phyloP scores from a whole-genome alignment of 2,888 invertebrate genomes.

The Lepidonotus clava region DNA sequence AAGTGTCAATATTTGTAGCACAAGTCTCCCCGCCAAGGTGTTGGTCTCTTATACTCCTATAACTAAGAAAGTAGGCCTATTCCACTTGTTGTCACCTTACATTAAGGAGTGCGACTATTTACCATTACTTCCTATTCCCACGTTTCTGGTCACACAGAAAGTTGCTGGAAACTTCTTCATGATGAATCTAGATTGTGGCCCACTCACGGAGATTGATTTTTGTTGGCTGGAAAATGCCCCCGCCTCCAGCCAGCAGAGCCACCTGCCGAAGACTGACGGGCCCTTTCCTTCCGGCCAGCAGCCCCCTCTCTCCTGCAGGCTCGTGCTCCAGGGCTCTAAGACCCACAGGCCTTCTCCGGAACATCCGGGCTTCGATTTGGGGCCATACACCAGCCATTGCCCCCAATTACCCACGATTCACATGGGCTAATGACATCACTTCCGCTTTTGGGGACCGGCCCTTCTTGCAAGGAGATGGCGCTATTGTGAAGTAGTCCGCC shows the following conservation, averaged over 20 bases:
- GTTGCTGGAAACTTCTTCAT: too few relatives aligned
- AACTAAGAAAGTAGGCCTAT: background rate
- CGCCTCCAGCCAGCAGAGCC: background rate
- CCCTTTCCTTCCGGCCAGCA: background rate
- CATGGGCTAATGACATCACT: conserved; percentile 9
- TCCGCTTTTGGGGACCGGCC: background rate
- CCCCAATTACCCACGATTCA: conserved; percentile 12
- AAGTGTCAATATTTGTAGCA: too few relatives aligned
- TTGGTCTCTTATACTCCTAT: too few relatives aligned
- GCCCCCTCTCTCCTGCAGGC: background rate
- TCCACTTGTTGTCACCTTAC: too few relatives aligned
- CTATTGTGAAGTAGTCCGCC: background rate
- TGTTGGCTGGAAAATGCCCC: background rate
- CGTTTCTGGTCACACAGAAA: too few relatives aligned
- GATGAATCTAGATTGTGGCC: background rate
- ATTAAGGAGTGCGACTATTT: too few relatives aligned
- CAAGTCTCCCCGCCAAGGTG: too few relatives aligned
- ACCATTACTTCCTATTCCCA: too few relatives aligned
- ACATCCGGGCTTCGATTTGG: background rate
- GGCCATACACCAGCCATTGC: conserved; percentile 19
- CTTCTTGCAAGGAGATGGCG: background rate
- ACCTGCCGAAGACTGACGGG: background rate
- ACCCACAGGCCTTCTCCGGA: background rate
- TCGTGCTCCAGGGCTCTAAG: background rate
- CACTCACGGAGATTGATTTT: background rate